A percentile compares a stretch with the other conserved stretches of the same genome.
These are phyloP conservation scores for Plebejus melissa DNA, from an alignment of 2,888 invertebrate genomes.

Conservation along the genomic window DNA sequence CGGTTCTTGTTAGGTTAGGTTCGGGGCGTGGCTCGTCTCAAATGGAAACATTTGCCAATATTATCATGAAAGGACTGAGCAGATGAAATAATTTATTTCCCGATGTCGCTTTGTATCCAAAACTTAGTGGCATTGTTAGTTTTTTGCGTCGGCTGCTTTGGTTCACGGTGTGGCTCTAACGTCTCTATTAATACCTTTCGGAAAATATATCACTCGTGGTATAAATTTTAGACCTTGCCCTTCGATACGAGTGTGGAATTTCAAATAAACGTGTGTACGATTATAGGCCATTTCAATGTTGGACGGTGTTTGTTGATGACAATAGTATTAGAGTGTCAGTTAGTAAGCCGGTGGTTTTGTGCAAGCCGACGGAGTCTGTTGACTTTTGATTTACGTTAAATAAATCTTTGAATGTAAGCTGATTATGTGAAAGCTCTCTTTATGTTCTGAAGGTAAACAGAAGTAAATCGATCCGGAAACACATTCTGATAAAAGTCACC, in stretches of 20 bases:
- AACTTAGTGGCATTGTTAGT: conserved; percentile 69
- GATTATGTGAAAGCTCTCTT: conserved; percentile 49
- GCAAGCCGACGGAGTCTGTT: conserved; percentile 58
- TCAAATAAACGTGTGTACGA: conserved; percentile 18
- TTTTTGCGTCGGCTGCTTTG: conserved; percentile 71
- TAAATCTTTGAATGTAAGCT: conserved; percentile 56
- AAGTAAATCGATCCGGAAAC: conserved; percentile 22
- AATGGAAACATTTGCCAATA: conserved; percentile 80
- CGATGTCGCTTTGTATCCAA: conserved; percentile 75
- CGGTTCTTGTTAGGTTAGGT: conserved; percentile 52
- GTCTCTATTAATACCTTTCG: conserved; percentile 71
- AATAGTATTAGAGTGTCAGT: conserved; percentile 71
- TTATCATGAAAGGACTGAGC: conserved; percentile 76
- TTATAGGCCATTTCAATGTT: conserved; percentile 41
- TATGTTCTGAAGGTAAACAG: conserved; percentile 30
- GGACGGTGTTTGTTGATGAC: conserved; percentile 68
- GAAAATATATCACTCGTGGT: conserved; percentile 44
- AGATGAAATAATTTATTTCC: conserved; percentile 79
- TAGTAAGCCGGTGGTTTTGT: conserved; percentile 67
- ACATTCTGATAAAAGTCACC: neutral
- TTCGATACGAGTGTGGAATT: conserved; percentile 16
- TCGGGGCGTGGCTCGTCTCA: conserved; percentile 72
- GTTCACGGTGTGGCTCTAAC: conserved; percentile 64
- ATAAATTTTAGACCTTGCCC: conserved; percentile 32
- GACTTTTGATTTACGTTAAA: conserved; percentile 66